These are phyloP conservation scores for Hipparchia semele DNA, from an alignment of 2,888 invertebrate genomes.

Conservation along the genomic window DNA sequence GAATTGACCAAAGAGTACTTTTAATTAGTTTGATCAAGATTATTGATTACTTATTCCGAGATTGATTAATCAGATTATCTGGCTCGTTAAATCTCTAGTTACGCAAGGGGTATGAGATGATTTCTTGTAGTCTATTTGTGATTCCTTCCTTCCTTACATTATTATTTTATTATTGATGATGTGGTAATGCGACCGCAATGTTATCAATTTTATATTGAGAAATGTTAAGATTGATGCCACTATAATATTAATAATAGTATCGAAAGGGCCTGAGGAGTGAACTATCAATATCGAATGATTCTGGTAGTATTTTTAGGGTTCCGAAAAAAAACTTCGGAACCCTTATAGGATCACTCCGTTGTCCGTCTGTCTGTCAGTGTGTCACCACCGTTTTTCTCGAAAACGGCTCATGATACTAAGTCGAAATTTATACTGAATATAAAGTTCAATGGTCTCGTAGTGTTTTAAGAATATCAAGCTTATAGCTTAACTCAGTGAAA, in stretches of 20 bases:
- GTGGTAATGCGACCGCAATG: neutral
- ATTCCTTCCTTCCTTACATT: neutral
- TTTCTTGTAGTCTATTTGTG: neutral
- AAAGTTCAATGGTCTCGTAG: too few relatives aligned
- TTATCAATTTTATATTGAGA: neutral
- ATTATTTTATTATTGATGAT: neutral
- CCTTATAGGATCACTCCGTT: too few relatives aligned
- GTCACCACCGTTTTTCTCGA: too few relatives aligned
- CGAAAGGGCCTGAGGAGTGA: neutral
- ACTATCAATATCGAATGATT: neutral
- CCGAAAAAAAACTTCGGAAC: too few relatives aligned
- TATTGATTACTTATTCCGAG: conserved; percentile 3
- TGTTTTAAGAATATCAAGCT: too few relatives aligned
- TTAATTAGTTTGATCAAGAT: conserved; percentile 2
- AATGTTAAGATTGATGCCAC: neutral
- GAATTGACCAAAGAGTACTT: neutral
- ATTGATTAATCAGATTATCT: conserved; percentile 17
- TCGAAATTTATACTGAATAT: too few relatives aligned
- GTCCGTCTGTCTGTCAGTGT: too few relatives aligned
- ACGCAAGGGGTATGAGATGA: neutral
- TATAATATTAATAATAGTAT: neutral
- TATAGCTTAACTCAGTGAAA: too few relatives aligned
- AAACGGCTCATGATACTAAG: too few relatives aligned
- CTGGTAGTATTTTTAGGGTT: too few relatives aligned
- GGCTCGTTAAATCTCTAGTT: conserved; percentile 1